Base-by-base conservation (phyloP, 2,888 invertebrate genomes). In the Yponomeuta plumbellus region DNA sequence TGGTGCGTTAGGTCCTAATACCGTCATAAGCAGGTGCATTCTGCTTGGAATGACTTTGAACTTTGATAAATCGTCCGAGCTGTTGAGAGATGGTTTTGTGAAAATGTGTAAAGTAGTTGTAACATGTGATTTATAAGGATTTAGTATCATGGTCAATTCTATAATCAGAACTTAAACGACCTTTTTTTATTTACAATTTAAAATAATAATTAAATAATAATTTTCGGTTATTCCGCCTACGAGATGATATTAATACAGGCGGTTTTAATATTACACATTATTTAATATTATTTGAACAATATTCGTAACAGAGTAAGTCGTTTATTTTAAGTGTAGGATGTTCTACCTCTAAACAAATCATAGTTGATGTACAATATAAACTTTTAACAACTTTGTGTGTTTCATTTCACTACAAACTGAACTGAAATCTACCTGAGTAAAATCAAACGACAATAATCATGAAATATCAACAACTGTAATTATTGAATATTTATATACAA, bases 391-490 rank as follows among this genome's bases (percentile, higher is more conserved):
- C 75, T 65, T 67, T 68, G 69, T 71, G 74, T 61, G 59, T 68
- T 66, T 68, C 40, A 68, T 66, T 68, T 52, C 44, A 52, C 44
- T 44, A 1, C 5, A 26, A 26, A 2, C 5, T 26, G 2, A 4
- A 5, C 26, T 26, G 26, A 26, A 26, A 26, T 26, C 26, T 34
- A 8, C 34, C 6, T 34, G 34, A 34, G 17, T 23, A 58, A 74
- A 76, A 74, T 74, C 70, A 81, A 83, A 81, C 75, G 61, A 69
- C 65, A 62, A 72, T 72, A 20, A 13, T 66, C 57, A 22, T 70
- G 84, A 87, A 89, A 89, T 90, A 89, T 89, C 90, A 90, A 90
- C 90, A 90, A 89, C 85, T 89, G 88, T 89, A 88, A 84, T 90
- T 80, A 86, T 88, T 84, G 84, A 84, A 86, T 89, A 89, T 89